A percentile compares a stretch with the other conserved stretches of the same genome.
These are phyloP conservation scores for Protaetia brevitarsis DNA, from an alignment of 1,140 invertebrate species.

Conservation along the genomic window DNA sequence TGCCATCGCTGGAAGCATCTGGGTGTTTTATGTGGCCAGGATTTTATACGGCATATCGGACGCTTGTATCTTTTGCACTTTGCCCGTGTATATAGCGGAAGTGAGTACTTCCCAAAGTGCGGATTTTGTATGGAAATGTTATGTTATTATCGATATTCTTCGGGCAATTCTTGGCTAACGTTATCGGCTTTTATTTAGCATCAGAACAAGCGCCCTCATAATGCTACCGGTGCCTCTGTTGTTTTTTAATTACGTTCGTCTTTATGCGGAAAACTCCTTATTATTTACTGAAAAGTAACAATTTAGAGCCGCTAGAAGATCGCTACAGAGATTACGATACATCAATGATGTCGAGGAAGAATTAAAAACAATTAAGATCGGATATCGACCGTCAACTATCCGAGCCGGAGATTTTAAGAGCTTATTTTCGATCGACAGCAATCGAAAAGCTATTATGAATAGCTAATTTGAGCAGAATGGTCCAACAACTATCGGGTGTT, in stretches of 20 bases:
- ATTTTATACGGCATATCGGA: neutral
- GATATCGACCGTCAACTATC: conserved; percentile 37
- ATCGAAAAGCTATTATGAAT: conserved; percentile 33
- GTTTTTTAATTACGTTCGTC: no score
- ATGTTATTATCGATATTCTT: conserved; percentile 45
- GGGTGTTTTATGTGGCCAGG: conserved; percentile 42
- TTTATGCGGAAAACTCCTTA: no score
- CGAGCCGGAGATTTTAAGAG: no score
- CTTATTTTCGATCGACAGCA: conserved; percentile 35
- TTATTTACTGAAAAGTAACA: conserved; percentile 56
- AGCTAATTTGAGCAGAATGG: neutral
- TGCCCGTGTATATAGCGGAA: no score
- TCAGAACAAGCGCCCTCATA: no score
- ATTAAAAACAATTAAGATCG: conserved; percentile 32
- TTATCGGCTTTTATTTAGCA: no score
- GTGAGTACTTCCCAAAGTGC: conserved; percentile 63
- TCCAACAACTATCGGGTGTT: neutral
- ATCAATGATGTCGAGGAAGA: conserved; percentile 37
- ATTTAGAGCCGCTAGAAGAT: neutral
- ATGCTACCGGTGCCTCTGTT: no score
- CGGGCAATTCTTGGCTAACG: no score
- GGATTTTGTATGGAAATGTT: conserved; percentile 52
- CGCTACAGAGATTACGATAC: conserved; percentile 31
- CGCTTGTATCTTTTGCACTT: neutral
- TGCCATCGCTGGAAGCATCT: neutral